Percentiles rank a stretch among this genome's conserved stretches.
phyloP scores from a whole-genome alignment of 2,113 vertebrate species.

The Apodemus sylvaticus region DNA sequence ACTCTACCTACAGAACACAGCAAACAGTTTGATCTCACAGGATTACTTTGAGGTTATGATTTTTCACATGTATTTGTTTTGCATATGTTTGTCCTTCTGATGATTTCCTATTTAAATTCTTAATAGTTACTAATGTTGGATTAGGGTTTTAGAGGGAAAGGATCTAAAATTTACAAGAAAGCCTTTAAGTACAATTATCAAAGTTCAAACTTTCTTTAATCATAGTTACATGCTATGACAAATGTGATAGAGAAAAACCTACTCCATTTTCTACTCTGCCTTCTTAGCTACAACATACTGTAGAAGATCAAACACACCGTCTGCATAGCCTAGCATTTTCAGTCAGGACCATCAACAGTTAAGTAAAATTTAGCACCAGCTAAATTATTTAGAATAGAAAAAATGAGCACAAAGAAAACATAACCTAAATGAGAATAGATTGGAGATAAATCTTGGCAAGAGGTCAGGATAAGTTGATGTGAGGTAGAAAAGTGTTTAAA shows the following conservation, averaged over 20 bases:
- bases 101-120: slow-evolving; percentile 16
- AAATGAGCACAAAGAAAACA: background rate
- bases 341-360: background rate
- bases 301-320: background rate
- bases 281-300: background rate
- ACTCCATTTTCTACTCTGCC: background rate
- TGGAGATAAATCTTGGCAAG: background rate
- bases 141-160: background rate
- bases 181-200: background rate
- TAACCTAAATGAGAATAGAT: background rate
- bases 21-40: background rate
- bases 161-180: background rate
- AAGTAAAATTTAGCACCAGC: background rate
- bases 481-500: too few species aligned
- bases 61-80: slow-evolving; percentile 43
- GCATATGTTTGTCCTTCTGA: background rate
- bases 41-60: background rate
- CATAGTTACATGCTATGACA: background rate
- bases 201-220: background rate
- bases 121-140: background rate
- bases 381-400: background rate
- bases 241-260: background rate
- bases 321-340: background rate
- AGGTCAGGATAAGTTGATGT: too few species aligned
- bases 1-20: background rate